Evolutionary conservation across 2,113 vertebrate species (phyloP).

Genomic region (Campylomormyrus tamandua): DNA sequence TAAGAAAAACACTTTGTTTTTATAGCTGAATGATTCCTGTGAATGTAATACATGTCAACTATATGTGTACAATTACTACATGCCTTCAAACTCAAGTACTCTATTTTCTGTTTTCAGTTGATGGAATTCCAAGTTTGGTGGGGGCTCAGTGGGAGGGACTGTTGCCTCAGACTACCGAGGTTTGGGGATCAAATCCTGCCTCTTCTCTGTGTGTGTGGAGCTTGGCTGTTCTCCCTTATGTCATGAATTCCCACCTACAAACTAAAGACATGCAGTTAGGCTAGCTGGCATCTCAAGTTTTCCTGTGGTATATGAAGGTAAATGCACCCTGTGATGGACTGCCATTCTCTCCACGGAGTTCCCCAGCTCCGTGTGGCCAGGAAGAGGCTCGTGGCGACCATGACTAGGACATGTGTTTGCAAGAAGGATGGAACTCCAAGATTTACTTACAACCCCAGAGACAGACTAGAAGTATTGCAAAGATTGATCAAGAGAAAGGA

Average conservation of each 20-base stretch:
- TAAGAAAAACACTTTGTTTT: neutral
- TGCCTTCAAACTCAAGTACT: neutral
- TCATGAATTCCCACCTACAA: neutral
- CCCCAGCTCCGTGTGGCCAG: neutral
- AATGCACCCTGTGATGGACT: neutral
- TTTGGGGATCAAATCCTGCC: neutral
- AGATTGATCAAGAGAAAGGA: neutral
- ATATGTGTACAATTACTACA: neutral
- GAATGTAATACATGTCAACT: neutral
- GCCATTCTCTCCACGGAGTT: neutral
- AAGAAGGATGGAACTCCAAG: neutral
- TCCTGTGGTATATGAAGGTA: neutral
- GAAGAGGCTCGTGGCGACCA: neutral
- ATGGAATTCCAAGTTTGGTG: neutral
- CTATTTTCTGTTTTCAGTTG: neutral
- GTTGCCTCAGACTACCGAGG: neutral
- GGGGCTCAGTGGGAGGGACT: neutral
- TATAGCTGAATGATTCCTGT: neutral
- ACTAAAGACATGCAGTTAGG: neutral
- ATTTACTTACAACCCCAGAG: neutral
- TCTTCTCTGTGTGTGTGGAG: neutral
- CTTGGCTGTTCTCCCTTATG: neutral
- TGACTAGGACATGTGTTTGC: neutral
- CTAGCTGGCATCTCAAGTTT: neutral
- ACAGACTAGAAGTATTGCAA: neutral